Evolutionary conservation across 1,140 invertebrate species (phyloP), one percentile per base, ranked within the genome.

Genomic region (Pissodes strobi): DNA sequence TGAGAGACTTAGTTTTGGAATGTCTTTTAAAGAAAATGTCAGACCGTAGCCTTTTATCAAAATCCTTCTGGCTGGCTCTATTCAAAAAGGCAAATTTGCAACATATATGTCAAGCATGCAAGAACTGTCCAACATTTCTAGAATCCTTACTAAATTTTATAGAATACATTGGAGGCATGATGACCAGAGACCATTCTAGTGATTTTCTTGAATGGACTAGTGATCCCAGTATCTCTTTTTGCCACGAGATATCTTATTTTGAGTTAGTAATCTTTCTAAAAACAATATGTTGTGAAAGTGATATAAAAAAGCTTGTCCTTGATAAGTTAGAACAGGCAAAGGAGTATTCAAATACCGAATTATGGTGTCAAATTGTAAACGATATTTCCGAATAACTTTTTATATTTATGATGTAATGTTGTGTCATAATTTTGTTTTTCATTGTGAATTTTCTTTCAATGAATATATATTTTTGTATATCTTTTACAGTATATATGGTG

Each of bases 121-220:
- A 74, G 23, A 73, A 78, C 39, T 74, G 82, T 77, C 43, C 30
- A 21, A 69, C 79, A 49, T 79, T 88, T 71, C 79, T 80, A 49
- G 72, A 75, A 38, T 72, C 79, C 51, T 78, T 86, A 27, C 68
- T 82, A n/a, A 82, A 82, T 71, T 81, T 80, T 66, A 73, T 87
- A 39, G 76, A 83, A 52, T 83, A 85, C 70, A 80, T 82, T 67
- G 81, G 80, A 19, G 75, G 72, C 64, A 83, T 83, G 80, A 72
- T 69, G 46, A 70, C 71, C 8, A 52, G 80, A 67, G 45, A 61
- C 21, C 9, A 22, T 18, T 13, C 71, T 72, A 30, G 39, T 76
- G 10, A 70, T 68, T 58, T 70, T 10, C 5, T 8, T 25, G 46
- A 51, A 46, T 79, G 79, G 82, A 66, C 78, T 63, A 64, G 19